Conservation (phyloP, 2,797 vertebrate species). For the Siniperca scherzeri region DNA sequence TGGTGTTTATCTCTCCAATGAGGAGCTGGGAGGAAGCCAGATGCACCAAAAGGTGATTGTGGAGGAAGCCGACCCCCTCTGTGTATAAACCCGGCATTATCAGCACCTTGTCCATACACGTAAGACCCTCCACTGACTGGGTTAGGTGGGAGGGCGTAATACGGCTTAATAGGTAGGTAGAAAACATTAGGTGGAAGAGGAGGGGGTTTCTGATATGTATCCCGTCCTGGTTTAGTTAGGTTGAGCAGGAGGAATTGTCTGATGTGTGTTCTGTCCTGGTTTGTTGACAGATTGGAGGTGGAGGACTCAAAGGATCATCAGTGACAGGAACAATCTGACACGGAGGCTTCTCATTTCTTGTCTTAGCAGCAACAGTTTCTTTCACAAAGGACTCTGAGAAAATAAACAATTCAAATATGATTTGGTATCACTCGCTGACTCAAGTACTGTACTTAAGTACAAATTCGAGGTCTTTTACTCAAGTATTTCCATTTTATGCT, state of each 20-base stretch:
- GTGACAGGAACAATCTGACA: conserved; percentile 22
- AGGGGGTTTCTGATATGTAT: background rate
- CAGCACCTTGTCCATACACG: background rate
- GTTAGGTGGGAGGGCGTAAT: background rate
- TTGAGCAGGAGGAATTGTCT: background rate
- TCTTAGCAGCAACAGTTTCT: background rate
- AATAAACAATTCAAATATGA: background rate
- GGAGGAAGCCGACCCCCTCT: background rate
- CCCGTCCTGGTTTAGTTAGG: background rate
- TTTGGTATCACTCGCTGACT: background rate
- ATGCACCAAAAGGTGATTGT: background rate
- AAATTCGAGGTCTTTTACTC: too few relatives aligned
- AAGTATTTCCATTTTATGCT: too few relatives aligned
- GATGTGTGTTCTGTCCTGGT: background rate
- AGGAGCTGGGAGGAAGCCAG: background rate
- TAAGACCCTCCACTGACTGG: background rate
- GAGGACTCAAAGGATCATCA: conserved; percentile 9
- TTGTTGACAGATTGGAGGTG: background rate
- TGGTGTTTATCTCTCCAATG: background rate
- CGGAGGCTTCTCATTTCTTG: background rate
- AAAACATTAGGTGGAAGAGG: background rate
- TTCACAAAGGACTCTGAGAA: background rate
- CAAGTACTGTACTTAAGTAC: too few relatives aligned
- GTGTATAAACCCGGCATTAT: background rate
- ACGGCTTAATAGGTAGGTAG: background rate